phyloP scores from a whole-genome alignment of 2,113 vertebrate genomes.

The Pagrus major region DNA sequence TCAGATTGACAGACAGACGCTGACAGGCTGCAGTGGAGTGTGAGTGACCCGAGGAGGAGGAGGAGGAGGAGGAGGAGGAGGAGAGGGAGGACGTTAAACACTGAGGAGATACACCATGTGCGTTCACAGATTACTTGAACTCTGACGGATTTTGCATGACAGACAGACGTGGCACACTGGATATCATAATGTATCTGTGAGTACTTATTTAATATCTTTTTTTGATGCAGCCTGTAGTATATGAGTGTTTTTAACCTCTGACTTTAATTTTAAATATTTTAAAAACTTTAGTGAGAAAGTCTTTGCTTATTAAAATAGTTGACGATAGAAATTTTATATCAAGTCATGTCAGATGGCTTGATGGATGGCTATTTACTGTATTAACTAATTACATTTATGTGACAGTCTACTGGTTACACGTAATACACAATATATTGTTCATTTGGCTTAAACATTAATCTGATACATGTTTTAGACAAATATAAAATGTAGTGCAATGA shows the following conservation, averaged over 20 bases:
- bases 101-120: constrained; percentile 62
- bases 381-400: not conserved
- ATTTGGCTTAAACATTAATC: not conserved
- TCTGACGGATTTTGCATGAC: constrained; percentile 47
- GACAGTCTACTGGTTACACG: not conserved
- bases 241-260: not conserved
- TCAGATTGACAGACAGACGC: constrained; percentile 47
- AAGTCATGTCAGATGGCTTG: not conserved
- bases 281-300: not conserved
- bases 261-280: not conserved
- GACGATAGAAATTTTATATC: not conserved
- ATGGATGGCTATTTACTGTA: not conserved
- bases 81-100: constrained; percentile 37
- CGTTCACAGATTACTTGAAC: constrained; percentile 47
- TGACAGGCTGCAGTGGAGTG: constrained; percentile 46
- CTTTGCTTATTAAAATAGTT: too few species aligned
- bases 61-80: constrained; percentile 34
- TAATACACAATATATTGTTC: not conserved
- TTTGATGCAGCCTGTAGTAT: not conserved
- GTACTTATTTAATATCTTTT: constrained; percentile 37
- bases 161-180: constrained; percentile 25
- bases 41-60: constrained; percentile 51
- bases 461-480: not conserved
- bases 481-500: not conserved
- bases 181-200: constrained; percentile 61